These are phyloP conservation scores for Saimiri boliviensis DNA, from an alignment of 2,113 vertebrate species.

Conservation along the genomic window DNA sequence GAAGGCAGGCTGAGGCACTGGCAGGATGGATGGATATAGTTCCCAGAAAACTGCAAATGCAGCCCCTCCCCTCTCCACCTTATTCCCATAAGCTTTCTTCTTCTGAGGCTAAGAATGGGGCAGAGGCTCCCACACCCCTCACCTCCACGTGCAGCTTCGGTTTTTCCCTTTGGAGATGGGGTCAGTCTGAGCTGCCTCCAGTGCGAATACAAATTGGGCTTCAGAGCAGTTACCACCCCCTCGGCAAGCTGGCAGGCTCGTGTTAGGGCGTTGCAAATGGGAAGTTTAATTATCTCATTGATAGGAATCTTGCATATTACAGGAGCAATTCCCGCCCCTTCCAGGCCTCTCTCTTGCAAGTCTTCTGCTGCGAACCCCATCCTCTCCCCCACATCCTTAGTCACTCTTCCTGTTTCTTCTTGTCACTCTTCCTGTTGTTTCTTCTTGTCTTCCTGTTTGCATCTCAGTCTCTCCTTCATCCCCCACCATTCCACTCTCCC, in stretches of 20 bases:
- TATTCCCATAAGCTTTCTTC: background rate
- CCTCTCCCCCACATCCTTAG: background rate
- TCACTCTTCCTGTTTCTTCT: background rate
- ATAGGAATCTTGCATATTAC: constrained; percentile 55
- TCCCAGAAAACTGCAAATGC: background rate
- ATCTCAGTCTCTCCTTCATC: background rate
- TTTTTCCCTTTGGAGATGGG: background rate
- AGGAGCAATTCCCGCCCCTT: constrained; percentile 54
- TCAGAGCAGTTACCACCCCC: background rate
- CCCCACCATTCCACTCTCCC: background rate
- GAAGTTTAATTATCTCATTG: constrained; percentile 71
- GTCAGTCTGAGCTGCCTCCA: background rate
- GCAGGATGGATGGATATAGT: background rate
- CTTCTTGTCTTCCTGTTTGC: background rate
- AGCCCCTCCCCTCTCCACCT: too few relatives aligned
- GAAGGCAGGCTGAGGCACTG: background rate
- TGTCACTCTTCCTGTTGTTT: background rate
- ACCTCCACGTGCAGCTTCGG: accelerated
- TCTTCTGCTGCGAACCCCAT: background rate
- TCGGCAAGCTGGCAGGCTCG: constrained; percentile 29
- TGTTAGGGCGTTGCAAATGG: constrained; percentile 19
- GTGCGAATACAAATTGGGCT: background rate
- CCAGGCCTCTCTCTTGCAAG: background rate
- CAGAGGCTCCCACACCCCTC: background rate
- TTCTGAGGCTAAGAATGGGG: background rate